Evolutionary conservation across 35 echinoderm and acorn worm genomes (phyloP).

Genomic region (Apostichopus californicus): DNA sequence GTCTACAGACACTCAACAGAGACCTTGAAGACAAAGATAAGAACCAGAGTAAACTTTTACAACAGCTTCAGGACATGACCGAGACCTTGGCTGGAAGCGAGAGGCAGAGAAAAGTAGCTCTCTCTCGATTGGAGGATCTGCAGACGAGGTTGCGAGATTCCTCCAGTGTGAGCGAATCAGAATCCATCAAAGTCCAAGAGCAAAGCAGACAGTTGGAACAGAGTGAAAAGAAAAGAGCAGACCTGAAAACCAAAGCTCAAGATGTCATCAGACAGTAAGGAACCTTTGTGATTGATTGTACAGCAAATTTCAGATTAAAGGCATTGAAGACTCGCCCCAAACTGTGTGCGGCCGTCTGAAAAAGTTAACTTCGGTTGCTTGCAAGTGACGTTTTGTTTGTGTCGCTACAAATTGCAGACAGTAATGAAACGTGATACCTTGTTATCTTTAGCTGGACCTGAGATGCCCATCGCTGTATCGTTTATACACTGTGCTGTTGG

Average conservation of each 20-base stretch:
- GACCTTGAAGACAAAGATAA: constrained; percentile 95
- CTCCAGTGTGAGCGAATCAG: constrained; percentile 47
- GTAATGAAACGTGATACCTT: too few relatives aligned
- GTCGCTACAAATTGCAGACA: too few relatives aligned
- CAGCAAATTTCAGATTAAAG: too few relatives aligned
- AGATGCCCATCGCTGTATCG: too few relatives aligned
- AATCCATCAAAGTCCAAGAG: constrained; percentile 55
- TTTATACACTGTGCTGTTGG: too few relatives aligned
- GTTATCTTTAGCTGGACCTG: too few relatives aligned
- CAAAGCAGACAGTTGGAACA: constrained; percentile 65
- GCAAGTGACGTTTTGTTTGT: too few relatives aligned
- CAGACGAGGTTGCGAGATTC: constrained; percentile 67
- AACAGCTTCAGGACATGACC: constrained; percentile 71
- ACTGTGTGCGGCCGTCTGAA: too few relatives aligned
- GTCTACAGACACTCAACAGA: constrained; percentile 65
- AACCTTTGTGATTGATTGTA: not conserved
- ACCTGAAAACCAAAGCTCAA: constrained; percentile 70
- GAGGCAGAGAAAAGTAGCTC: constrained; percentile 66
- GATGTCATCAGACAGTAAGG: constrained; percentile 90
- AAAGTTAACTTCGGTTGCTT: too few relatives aligned
- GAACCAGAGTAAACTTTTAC: constrained; percentile 59
- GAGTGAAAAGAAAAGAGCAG: constrained; percentile 66
- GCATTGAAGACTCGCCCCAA: too few relatives aligned
- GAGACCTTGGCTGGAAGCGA: constrained; percentile 77
- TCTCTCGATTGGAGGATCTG: constrained; percentile 73